Conservation (phyloP, 1,140 invertebrate genomes). For the Scaptodrosophila lebanonensis region DNA sequence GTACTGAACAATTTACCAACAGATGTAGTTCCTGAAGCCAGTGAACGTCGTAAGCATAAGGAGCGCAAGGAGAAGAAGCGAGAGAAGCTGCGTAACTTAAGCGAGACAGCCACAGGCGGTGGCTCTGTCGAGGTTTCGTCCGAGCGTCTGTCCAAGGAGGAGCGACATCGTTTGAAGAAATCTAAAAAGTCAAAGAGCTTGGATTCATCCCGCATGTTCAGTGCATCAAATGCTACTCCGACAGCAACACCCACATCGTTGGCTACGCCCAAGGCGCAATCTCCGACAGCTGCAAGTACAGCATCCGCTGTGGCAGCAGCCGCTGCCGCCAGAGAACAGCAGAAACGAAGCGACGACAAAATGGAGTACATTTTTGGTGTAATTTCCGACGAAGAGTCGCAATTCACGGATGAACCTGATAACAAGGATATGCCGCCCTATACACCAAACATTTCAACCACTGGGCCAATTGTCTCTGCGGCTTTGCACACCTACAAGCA, state of each 20-base stretch:
- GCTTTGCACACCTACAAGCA: conserved; percentile 71
- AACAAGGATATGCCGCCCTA: conserved; percentile 31
- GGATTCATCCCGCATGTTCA: conserved; percentile 34
- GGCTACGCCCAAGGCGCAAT: conserved; percentile 26
- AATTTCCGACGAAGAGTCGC: conserved; percentile 84
- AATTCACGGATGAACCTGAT: conserved; percentile 52
- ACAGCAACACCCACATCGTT: conserved; percentile 24
- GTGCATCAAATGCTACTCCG: conserved; percentile 5
- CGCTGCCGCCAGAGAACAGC: neutral
- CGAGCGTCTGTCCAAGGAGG: conserved; percentile 78
- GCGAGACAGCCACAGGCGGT: conserved; percentile 25
- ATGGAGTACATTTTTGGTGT: conserved; percentile 93
- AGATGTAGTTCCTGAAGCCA: conserved; percentile 16
- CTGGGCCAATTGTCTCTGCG: conserved; percentile 68
- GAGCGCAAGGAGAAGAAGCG: conserved; percentile 84
- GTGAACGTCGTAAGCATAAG: conserved; percentile 57
- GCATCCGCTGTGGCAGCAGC: no score
- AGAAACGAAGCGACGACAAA: conserved; percentile 81
- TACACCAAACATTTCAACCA: conserved; percentile 25
- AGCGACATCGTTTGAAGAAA: conserved; percentile 78
- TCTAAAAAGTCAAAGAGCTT: conserved; percentile 79
- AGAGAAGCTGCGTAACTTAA: conserved; percentile 81
- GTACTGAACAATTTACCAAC: neutral
- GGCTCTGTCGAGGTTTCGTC: conserved; percentile 73
- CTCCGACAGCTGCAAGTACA: conserved; percentile 2